Conservation (phyloP, 2,888 invertebrate species). For the Andrena praecox region DNA sequence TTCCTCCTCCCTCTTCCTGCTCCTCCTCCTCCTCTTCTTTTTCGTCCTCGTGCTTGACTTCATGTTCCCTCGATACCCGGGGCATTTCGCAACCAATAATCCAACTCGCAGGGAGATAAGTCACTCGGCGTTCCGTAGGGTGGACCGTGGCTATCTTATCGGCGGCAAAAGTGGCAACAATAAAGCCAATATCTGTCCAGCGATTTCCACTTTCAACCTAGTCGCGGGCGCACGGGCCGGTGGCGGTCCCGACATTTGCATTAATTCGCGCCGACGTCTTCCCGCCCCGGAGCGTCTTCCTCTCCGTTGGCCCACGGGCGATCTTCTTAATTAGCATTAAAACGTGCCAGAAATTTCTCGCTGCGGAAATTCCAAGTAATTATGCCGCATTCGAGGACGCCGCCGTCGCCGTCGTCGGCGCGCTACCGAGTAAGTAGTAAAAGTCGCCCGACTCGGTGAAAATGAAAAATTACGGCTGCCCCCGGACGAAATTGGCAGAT, state of each 20-base stretch:
- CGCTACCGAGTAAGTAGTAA: not conserved
- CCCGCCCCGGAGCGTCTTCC: not conserved
- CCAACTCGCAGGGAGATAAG: conserved; percentile 51
- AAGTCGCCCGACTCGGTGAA: not conserved
- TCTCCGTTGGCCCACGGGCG: not conserved
- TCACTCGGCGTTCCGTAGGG: conserved; percentile 30
- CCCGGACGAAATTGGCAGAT: not conserved
- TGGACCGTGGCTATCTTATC: conserved; percentile 47
- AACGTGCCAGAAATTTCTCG: conserved; percentile 57
- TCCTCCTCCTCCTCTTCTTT: conserved; percentile 32
- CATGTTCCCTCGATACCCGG: conserved; percentile 40
- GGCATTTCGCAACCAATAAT: conserved; percentile 61
- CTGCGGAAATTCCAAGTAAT: conserved; percentile 45
- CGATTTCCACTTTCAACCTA: conserved; percentile 11
- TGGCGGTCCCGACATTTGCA: conserved; percentile 41
- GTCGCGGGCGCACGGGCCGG: not conserved
- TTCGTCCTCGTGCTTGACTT: conserved; percentile 33
- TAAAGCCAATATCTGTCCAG: conserved; percentile 38
- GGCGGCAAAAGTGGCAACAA: conserved; percentile 48
- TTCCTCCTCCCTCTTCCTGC: conserved; percentile 31
- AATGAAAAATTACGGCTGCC: not conserved
- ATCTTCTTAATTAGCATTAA: conserved; percentile 58
- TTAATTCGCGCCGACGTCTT: conserved; percentile 47
- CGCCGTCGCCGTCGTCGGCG: not conserved
- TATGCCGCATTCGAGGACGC: conserved; percentile 15